A percentile compares a stretch with the other conserved stretches of the same genome.
Evolutionary conservation across 1,140 invertebrate genomes (phyloP).

Genomic region (Popillia japonica): DNA sequence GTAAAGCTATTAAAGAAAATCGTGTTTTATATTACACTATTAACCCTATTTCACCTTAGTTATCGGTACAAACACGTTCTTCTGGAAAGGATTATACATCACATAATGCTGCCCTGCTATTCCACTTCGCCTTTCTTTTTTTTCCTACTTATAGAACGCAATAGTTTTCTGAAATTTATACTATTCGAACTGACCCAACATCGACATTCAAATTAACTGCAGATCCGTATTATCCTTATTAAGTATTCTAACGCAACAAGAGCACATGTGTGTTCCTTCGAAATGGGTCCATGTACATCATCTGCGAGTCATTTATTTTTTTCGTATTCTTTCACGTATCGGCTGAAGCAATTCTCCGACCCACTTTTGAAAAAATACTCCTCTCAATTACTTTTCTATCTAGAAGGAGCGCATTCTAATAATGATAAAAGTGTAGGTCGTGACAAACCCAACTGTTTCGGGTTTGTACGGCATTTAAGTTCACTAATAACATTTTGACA

Average conservation of each 20-base stretch:
- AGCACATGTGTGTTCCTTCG: background rate
- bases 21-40: slow-evolving; percentile 19
- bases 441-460: background rate
- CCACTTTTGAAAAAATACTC: slow-evolving; percentile 18
- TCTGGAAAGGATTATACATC: slow-evolving; percentile 1
- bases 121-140: slow-evolving; percentile 14
- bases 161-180: slow-evolving; percentile 16
- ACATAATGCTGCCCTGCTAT: background rate
- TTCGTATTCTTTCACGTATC: slow-evolving; percentile 13
- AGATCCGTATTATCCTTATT: background rate
- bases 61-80: background rate
- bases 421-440: slow-evolving; percentile 5
- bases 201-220: background rate
- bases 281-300: background rate
- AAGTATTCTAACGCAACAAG: background rate
- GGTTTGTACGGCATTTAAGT: background rate
- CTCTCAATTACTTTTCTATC: background rate
- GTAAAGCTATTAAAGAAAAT: slow-evolving; percentile 5
- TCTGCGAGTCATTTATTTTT: background rate
- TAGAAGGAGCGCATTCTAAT: background rate
- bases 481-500: background rate
- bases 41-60: slow-evolving; percentile 14
- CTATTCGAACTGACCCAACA: background rate
- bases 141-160: slow-evolving; percentile 9
- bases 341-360: slow-evolving; percentile 5